phyloP scores from a whole-genome alignment of 92 coral and sea anemone genomes.

The Ricordea florida region DNA sequence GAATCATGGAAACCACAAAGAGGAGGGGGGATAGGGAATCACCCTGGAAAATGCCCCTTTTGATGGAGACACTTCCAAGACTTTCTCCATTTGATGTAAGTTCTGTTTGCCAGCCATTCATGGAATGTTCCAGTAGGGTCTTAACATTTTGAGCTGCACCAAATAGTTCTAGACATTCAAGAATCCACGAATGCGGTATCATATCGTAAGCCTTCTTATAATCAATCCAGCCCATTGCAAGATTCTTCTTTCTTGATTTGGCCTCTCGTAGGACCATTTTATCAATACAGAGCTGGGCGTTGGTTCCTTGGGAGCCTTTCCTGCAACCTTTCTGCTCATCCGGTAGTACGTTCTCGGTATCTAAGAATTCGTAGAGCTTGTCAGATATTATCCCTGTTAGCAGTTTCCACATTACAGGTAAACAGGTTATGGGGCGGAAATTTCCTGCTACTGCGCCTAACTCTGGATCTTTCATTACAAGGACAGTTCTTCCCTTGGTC shows the following conservation, averaged over 20 bases:
- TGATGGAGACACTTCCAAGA: not conserved
- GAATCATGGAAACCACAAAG: no score
- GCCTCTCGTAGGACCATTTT: constrained; percentile 23
- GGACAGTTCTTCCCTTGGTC: constrained; percentile 36
- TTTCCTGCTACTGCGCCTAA: constrained; percentile 32
- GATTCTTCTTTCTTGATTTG: constrained; percentile 4
- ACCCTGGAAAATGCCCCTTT: not conserved
- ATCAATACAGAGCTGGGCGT: constrained; percentile 44
- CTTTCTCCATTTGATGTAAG: not conserved
- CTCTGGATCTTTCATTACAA: constrained; percentile 32
- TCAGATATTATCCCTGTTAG: constrained; percentile 48
- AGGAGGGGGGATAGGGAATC: no score
- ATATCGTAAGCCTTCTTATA: constrained; percentile 39
- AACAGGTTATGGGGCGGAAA: constrained; percentile 51
- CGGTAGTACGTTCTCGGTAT: not conserved
- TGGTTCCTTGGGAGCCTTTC: constrained; percentile 31
- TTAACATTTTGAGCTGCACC: constrained; percentile 16
- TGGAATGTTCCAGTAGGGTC: not conserved
- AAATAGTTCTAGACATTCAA: constrained; percentile 11
- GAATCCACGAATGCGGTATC: constrained; percentile 32
- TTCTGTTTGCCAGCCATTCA: constrained; percentile 17
- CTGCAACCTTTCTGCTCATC: constrained; percentile 34
- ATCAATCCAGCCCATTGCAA: constrained; percentile 27
- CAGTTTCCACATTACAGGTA: constrained; percentile 59
- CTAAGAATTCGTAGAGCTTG: constrained; percentile 29